Evolutionary conservation across 2,888 invertebrate species (phyloP).

Genomic region (Euspilapteryx auroguttella): DNA sequence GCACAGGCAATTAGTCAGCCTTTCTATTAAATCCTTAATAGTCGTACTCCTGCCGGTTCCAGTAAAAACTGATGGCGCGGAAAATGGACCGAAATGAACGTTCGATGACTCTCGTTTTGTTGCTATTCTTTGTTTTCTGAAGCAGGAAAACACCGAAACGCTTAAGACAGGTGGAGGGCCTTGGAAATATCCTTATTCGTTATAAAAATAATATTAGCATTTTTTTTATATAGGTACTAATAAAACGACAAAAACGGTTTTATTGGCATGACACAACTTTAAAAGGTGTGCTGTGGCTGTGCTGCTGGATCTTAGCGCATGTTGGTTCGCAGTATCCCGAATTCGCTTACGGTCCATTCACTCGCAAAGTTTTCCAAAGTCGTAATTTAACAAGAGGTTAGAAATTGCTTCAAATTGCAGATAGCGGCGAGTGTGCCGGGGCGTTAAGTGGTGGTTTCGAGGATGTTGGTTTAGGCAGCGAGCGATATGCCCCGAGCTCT

Average conservation of each 20-base stretch:
- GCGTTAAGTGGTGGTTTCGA: conserved; percentile 3
- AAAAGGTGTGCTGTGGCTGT: no score
- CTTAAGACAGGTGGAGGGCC: no score
- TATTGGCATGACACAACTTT: no score
- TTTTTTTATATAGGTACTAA: no score
- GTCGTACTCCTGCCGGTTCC: conserved; percentile 17
- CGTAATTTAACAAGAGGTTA: conserved; percentile 16
- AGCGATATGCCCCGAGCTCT: conserved; percentile 23
- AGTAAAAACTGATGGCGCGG: conserved; percentile 39
- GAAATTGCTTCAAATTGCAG: no score
- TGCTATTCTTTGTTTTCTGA: conserved; percentile 5
- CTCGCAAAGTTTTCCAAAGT: conserved; percentile 13
- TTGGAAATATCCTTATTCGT: no score
- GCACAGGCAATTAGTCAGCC: conserved; percentile 22
- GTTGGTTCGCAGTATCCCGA: no score
- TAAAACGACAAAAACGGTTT: no score
- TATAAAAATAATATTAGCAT: no score
- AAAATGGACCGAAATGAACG: conserved; percentile 44
- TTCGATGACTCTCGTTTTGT: conserved; percentile 41
- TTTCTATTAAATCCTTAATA: conserved; percentile 3
- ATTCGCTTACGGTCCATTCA: conserved; percentile 16
- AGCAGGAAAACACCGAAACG: conserved; percentile 20
- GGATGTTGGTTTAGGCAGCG: conserved; percentile 27
- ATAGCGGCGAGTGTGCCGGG: conserved; percentile 2
- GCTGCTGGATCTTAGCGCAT: no score